These are phyloP conservation scores for Nyctereutes procyonoides DNA, from an alignment of 2,113 vertebrate genomes.

Conservation along the genomic window DNA sequence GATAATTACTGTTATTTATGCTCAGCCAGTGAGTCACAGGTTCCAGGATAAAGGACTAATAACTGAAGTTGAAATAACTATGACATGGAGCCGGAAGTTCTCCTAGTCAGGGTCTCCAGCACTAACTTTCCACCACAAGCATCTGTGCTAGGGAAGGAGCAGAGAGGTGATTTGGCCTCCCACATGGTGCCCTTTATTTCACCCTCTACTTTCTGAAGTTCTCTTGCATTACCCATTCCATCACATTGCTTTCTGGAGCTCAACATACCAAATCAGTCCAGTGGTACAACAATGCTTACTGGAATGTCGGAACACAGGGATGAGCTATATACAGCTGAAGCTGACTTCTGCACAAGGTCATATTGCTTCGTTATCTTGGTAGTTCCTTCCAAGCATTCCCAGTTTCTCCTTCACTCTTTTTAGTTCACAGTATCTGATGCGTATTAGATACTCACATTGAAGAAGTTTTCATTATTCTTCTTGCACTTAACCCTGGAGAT, in stretches of 20 bases:
- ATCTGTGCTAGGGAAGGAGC: not conserved
- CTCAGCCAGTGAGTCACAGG: not conserved
- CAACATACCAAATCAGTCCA: not conserved
- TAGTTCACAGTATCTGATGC: not conserved
- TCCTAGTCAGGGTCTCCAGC: not conserved
- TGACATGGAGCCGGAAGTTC: not conserved
- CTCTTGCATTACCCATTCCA: not conserved
- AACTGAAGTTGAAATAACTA: not conserved
- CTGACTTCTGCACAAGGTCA: constrained; percentile 48
- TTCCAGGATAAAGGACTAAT: not conserved
- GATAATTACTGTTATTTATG: not conserved
- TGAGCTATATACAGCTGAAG: constrained; percentile 20
- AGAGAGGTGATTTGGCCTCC: not conserved
- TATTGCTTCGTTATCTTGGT: not conserved
- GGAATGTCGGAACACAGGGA: not conserved
- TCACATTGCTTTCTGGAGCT: not conserved
- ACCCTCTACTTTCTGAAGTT: not conserved
- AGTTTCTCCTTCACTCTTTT: not conserved
- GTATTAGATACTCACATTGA: not conserved
- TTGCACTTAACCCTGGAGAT: constrained; percentile 13
- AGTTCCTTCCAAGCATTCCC: constrained; percentile 10
- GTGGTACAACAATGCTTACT: not conserved
- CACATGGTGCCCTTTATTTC: not conserved
- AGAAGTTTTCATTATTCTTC: not conserved
- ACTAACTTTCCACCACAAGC: not conserved